Conservation (phyloP, 2,113 vertebrate genomes). For the Lutjanus erythropterus region DNA sequence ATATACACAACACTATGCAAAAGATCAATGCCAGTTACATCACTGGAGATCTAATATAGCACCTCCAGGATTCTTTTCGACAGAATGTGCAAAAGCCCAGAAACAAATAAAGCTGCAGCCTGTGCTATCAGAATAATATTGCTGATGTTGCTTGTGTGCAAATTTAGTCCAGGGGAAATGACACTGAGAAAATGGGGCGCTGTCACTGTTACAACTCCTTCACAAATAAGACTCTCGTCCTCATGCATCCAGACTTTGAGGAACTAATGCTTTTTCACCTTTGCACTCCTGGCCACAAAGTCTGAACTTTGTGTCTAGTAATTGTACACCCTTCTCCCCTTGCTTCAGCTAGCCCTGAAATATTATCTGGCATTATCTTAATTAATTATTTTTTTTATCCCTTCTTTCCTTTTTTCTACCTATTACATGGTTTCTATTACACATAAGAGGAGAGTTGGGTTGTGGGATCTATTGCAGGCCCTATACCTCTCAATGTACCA, state of each 20-base stretch:
- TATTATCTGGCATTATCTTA: too few species aligned
- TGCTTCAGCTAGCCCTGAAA: conserved; percentile 11
- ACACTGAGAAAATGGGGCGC: conserved; percentile 9
- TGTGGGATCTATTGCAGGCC: neutral
- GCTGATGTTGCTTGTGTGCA: conserved; percentile 28
- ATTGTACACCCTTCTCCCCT: conserved; percentile 12
- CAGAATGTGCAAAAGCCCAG: conserved; percentile 36
- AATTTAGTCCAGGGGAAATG: conserved; percentile 24
- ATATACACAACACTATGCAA: conserved; percentile 16
- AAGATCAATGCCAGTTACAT: conserved; percentile 28
- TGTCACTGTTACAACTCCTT: conserved; percentile 35
- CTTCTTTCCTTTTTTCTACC: neutral
- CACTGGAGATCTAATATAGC: conserved; percentile 22
- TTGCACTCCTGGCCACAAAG: neutral
- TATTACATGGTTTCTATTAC: conserved; percentile 5
- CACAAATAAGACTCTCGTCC: neutral
- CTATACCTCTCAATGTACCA: neutral
- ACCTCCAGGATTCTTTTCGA: conserved; percentile 43
- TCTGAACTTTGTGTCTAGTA: conserved; percentile 4
- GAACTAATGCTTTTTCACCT: conserved; percentile 8
- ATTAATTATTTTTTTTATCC: neutral
- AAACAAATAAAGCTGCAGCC: conserved; percentile 7
- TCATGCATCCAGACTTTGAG: conserved; percentile 17
- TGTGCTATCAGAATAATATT: conserved; percentile 2
- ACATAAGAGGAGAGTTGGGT: neutral